Evolutionary conservation across 1,140 invertebrate species (phyloP).

Genomic region (Listronotus bonariensis): DNA sequence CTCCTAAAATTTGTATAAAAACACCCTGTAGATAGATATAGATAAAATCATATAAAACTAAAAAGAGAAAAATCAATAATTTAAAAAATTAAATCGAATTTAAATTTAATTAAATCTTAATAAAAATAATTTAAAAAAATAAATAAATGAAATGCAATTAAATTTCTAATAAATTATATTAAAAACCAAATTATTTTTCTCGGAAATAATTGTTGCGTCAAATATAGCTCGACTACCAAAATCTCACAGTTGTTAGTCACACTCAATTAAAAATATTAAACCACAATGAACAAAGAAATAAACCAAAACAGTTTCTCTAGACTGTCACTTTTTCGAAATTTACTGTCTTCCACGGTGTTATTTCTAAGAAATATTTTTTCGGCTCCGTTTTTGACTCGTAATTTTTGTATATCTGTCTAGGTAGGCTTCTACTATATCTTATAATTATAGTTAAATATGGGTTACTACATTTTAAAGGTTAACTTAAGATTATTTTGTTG

Average conservation of each 20-base stretch:
- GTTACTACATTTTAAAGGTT: slow-evolving; percentile 10
- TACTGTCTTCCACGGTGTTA: slow-evolving; percentile 21
- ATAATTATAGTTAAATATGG: slow-evolving; percentile 31
- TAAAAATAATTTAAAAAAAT: no score
- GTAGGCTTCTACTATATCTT: slow-evolving; percentile 20
- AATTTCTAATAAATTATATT: no score
- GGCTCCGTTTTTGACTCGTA: slow-evolving; percentile 11
- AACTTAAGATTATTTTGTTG: slow-evolving; percentile 4
- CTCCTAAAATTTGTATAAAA: no score
- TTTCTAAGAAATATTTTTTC: slow-evolving; percentile 21
- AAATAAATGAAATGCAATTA: no score
- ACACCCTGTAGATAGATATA: no score
- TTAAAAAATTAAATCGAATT: no score
- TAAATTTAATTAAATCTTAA: no score
- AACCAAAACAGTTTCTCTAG: slow-evolving; percentile 15
- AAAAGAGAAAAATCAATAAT: no score
- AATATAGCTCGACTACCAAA: background rate
- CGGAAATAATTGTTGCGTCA: no score
- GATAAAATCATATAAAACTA: no score
- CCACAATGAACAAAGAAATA: slow-evolving; percentile 14
- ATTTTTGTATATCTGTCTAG: slow-evolving; percentile 28
- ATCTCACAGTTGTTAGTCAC: background rate
- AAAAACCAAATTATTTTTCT: no score
- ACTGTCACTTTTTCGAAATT: slow-evolving; percentile 30
- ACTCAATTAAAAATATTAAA: background rate